phyloP scores from a whole-genome alignment of 2,888 invertebrate species.

The Trissoscelio sp. region DNA sequence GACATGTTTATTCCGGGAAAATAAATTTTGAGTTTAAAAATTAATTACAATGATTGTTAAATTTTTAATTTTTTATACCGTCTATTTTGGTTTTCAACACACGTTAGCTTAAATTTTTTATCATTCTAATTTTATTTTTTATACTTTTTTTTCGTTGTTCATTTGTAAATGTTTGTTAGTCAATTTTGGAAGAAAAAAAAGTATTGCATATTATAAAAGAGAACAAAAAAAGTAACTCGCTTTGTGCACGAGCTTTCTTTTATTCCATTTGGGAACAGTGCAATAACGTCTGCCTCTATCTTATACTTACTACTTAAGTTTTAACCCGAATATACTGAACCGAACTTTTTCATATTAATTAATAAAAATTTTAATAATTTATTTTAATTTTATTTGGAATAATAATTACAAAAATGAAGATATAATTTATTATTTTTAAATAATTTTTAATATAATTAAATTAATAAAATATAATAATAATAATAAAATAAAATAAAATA shows the following conservation, averaged over 20 bases:
- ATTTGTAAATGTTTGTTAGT: slow-evolving; percentile 13
- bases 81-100: background rate
- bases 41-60: background rate
- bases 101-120: too few species aligned
- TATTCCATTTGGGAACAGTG: slow-evolving; percentile 40
- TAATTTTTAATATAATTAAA: too few species aligned
- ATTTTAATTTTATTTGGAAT: too few species aligned
- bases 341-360: too few species aligned
- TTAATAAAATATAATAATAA: too few species aligned
- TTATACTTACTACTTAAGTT: slow-evolving; percentile 33
- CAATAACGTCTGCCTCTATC: slow-evolving; percentile 28
- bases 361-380: too few species aligned
- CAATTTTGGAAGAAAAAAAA: slow-evolving; percentile 26
- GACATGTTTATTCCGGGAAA: too few species aligned
- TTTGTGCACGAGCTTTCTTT: slow-evolving; percentile 27
- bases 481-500: too few species aligned
- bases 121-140: too few species aligned
- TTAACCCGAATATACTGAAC: slow-evolving; percentile 17
- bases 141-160: too few species aligned
- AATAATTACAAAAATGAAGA: too few species aligned
- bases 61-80: background rate
- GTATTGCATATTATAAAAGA: slow-evolving; percentile 39
- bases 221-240: slow-evolving; percentile 26
- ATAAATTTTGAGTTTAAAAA: background rate
- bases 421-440: too few species aligned